These are phyloP conservation scores for Zaprionus nigranus DNA, from an alignment of 1,140 invertebrate genomes.

Conservation along the genomic window DNA sequence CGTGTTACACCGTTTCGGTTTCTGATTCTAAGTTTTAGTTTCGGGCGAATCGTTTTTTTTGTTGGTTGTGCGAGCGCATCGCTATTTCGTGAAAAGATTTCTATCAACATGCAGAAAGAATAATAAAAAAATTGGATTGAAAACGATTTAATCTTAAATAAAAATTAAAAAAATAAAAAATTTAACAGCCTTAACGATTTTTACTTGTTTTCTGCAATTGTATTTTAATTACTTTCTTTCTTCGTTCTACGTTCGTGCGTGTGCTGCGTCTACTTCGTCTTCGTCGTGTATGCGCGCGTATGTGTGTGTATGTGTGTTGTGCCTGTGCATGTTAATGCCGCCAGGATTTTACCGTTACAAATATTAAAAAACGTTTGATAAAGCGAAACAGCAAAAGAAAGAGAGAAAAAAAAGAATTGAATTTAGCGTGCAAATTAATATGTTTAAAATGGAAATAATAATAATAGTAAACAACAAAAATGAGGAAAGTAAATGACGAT, in stretches of 20 bases:
- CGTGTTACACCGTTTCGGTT: slow-evolving; percentile 12
- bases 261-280: slow-evolving; percentile 31
- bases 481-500: slow-evolving; percentile 18
- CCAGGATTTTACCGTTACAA: slow-evolving; percentile 68
- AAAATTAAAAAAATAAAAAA: slow-evolving; percentile 18
- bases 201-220: not conserved
- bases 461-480: slow-evolving; percentile 19
- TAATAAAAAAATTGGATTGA: slow-evolving; percentile 19
- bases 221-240: not conserved
- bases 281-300: slow-evolving; percentile 7
- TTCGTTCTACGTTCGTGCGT: slow-evolving; percentile 11
- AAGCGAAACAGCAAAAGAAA: slow-evolving; percentile 14
- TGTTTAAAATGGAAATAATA: slow-evolving; percentile 24
- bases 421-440: slow-evolving; percentile 30
- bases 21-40: slow-evolving; percentile 25
- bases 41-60: slow-evolving; percentile 34
- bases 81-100: not conserved
- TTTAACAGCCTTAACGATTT: not conserved
- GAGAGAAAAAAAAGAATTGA: not conserved
- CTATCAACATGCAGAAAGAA: slow-evolving; percentile 1
- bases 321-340: slow-evolving; percentile 19
- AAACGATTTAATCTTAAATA: slow-evolving; percentile 13
- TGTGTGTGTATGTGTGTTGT: slow-evolving; percentile 9
- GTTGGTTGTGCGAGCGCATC: slow-evolving; percentile 14
- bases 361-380: slow-evolving; percentile 31